Evolutionary conservation across 2,797 vertebrate genomes (phyloP), one percentile per base, ranked within the genome.

Genomic region (Heterohyrax brucei): DNA sequence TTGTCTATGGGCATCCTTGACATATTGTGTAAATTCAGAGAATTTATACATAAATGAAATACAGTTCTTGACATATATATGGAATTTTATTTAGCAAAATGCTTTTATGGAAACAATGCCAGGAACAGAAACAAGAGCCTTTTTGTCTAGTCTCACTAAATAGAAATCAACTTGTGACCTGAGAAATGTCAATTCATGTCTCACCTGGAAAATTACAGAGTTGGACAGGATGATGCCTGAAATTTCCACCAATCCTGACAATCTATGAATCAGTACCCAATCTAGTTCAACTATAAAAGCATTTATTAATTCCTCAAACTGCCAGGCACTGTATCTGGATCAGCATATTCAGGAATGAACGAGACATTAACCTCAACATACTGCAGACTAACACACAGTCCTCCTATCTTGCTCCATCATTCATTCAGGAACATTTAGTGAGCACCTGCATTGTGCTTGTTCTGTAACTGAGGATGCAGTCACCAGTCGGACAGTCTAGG

Each of bases 291-390:
- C 76, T 88, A 66, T 64, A 83, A 89, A 83, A 80, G 9, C 24
- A 16, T 87, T 28, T 79, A n/a, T 83, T 56, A 80, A 66, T 80
- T 91, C 10, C 53, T 94, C 66, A 93, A 91, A 84, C 10, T 72
- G 21, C 14, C 22, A 91, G 80, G 24, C 24, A 53, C 4, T 26
- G 9, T 91, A 44, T 79, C 28, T 90, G 24, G 14, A 77, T 72
- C 26, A 50, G 26, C 39, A 18, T 46, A 83, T 9, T 68, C 28
- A 53, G 39, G 90, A 95, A 13, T 53, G 48, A 91, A 21, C 24
- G 22, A 66, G 19, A 83, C 18, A n/a, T 10, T 21, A 10, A 0
- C 33, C 56, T 91, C 64, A 7, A 14, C 82, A 7, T 21, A 10
- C 39, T 50, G 33, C 64, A 92, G 7, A 83, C 10, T 50, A 39